A percentile compares a stretch with the other conserved stretches of the same genome.
Conservation (phyloP, 1,140 invertebrate species). For the Drosophila oshimai region DNA sequence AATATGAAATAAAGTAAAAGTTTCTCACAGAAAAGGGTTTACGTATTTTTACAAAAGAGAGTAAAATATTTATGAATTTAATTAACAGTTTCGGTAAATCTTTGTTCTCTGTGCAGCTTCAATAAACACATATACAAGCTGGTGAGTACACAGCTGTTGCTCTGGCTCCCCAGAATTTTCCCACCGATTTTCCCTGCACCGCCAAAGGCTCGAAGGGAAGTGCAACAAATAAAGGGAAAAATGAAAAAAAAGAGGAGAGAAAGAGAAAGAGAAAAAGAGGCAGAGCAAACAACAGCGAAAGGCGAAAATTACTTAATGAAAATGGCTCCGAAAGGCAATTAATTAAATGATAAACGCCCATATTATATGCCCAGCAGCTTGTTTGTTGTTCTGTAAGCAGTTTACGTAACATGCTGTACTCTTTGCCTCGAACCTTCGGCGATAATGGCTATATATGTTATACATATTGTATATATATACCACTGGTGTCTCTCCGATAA, state of each 20-base stretch:
- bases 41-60: no score
- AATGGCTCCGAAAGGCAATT: constrained; percentile 60
- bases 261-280: not conserved
- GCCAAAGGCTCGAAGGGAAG: not conserved
- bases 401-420: constrained; percentile 42
- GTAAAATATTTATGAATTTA: no score
- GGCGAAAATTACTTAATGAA: constrained; percentile 59
- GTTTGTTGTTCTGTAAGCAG: constrained; percentile 50
- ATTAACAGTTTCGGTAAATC: not conserved
- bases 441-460: no score
- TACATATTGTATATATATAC: no score
- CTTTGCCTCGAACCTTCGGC: not conserved
- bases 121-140: not conserved
- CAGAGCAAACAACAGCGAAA: constrained; percentile 18
- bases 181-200: not conserved
- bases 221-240: constrained; percentile 22
- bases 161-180: not conserved
- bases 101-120: not conserved
- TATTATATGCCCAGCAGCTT: constrained; percentile 48
- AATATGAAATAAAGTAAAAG: no score
- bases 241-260: not conserved
- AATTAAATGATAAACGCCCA: constrained; percentile 65
- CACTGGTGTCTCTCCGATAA: constrained; percentile 2
- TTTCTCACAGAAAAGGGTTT: no score
- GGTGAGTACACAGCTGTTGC: constrained; percentile 28